phyloP scores from a whole-genome alignment of 2,113 vertebrate species.

The Etia nguti region DNA sequence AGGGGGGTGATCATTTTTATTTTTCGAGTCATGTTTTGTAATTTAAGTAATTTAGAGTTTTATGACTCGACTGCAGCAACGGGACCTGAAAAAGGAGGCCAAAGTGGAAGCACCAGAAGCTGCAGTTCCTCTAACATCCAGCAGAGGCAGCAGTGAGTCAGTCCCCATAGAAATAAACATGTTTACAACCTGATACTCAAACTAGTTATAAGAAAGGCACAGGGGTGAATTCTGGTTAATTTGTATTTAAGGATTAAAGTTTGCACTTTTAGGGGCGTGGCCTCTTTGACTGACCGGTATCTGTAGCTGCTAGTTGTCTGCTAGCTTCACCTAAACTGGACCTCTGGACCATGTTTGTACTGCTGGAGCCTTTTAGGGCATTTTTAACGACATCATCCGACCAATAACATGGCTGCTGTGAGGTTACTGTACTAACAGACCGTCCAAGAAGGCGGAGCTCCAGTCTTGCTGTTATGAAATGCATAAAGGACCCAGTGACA shows the following conservation, averaged over 20 bases:
- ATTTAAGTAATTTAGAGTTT: not conserved
- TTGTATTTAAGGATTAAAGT: not conserved
- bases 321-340: not conserved
- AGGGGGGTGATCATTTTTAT: not conserved
- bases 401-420: not conserved
- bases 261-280: not conserved
- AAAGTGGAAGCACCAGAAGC: not conserved
- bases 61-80: not conserved
- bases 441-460: not conserved
- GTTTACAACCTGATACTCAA: not conserved
- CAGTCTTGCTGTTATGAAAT: not conserved
- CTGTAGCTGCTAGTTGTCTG: not conserved
- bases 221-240: not conserved
- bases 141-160: not conserved
- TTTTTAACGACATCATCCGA: not conserved
- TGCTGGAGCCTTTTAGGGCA: not conserved
- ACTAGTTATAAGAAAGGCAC: not conserved
- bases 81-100: not conserved
- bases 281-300: not conserved
- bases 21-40: fast-evolving
- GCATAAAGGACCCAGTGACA: no score
- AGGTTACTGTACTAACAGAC: not conserved
- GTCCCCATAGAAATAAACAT: not conserved
- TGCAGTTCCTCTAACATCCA: not conserved
- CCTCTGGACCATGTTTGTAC: not conserved